Evolutionary conservation across 2,888 invertebrate genomes (phyloP), one percentile per base, ranked within the genome.

Genomic region (Tetramorium bicarinatum): DNA sequence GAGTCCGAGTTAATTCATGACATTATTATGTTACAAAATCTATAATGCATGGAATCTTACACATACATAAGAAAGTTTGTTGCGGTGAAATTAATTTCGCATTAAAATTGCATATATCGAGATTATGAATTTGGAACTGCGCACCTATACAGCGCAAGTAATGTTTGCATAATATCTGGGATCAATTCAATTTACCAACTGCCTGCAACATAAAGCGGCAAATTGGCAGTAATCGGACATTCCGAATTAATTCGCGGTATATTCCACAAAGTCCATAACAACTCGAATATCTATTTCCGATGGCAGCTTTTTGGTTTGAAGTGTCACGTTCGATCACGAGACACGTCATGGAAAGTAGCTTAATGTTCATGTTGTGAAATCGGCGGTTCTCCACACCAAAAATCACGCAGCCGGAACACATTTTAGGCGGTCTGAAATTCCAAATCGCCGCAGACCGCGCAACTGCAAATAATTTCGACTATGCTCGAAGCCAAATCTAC

Each of bases 151-250:
- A 1, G 4, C 2, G n/a, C 41, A 44, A 77, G 41, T 67, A 79
- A 69, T 25, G 11, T 41, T 56, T 69, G 47, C 71, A 15, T 21
- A 59, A 59, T 71, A 59, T 59, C 56, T 29, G 15, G 18, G 18
- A 18, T 21, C 47, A 71, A 47, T 71, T 71, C 38, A 34, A 59
- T 71, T 47, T 69, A 34, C 71, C 59, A 59, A 67, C 59, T 59
- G 13, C 25, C 15, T 52, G 59, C 47, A 59, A 79, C 47, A 38
- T 79, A 79, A 71, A 80, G 38, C 69, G 56, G 21, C 59, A 71
- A 80, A 80, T 80, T n/a, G 79, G 18, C 71, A 25, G 47, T 71
- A 80, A 80, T 71, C 59, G 71, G 54, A 59, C 59, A 71, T 71
- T 59, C 59, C 71, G 25, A 80, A 80, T 80, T 80, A 80, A 71